Base-by-base conservation (phyloP, 2,113 vertebrate species). In the Sinocyclocheilus anophthalmus region DNA sequence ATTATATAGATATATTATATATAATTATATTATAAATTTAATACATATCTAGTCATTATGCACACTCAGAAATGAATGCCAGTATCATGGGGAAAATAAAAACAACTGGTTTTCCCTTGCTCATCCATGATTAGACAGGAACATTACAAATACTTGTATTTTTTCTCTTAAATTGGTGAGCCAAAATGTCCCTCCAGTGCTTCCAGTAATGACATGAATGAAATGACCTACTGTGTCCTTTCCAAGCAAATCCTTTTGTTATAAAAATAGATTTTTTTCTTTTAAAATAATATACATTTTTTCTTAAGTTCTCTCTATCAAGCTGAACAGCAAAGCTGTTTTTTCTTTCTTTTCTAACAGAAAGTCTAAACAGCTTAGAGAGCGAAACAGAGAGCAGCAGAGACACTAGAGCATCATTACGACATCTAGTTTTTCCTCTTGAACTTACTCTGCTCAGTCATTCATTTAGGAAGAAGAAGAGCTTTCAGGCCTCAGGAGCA, bases 261-360 rank as follows among this genome's bases (percentile, higher is more conserved):
- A 95, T 92, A 95, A 95, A 95, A 95, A 95, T 95, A 95, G 87
- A 95, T 3, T 91, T 13, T 91, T 94, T 92, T 93, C 91, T 90
- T 92, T 93, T 93, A 94, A 95, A 95, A 95, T 94, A 94, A 94
- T 93, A 92, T 91, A 94, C 92, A 78, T 92, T 88, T 88, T 11
- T 45, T 45, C 42, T 70, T 91, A 50, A 87, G 86, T 92, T 90
- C 93, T 89, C 86, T 93, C 92, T 94, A 93, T 93, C 91, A 92
- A 93, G 91, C 92, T 95, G 14, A 93, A 94, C 91, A 94, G 92
- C 92, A 93, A 94, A 91, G 92, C 92, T 92, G 92, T 91, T 90
- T 91, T 88, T 91, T 18, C 13, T 76, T 76, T 88, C 69, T 85
- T 72, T 42, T 91, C 91, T 55, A 92, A 90, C 88, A 45, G 42